Evolutionary conservation across 2,888 invertebrate species (phyloP), one percentile per base, ranked within the genome.

Genomic region (Cantharis rustica): DNA sequence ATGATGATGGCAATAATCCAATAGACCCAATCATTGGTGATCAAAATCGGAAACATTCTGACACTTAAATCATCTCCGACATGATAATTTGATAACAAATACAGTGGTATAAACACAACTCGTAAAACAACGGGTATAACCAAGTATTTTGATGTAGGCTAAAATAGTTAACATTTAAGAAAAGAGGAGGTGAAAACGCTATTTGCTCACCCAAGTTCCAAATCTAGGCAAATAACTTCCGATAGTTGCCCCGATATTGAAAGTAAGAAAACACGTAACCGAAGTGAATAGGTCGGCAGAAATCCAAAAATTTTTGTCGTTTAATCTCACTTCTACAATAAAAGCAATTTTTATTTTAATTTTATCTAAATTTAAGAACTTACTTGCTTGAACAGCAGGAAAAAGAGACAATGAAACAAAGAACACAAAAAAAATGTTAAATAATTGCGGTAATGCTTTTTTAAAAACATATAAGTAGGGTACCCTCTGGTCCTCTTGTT

Each of bases 341-440:
- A 75, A 68, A 47, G 4, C 1, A 4, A 13, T 1, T 2, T 47
- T 47, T n/a, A n/a, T 47, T n/a, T 47, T 7, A 2, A n/a, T 47
- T 7, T 47, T n/a, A 2, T 1, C 47, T 2, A n/a, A n/a, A n/a
- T 47, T n/a, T 7, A 20, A 5, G 0, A 66, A 87, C 87, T 86
- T 85, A 94, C 94, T 91, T 70, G 95, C 92, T 84, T 96, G 94
- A 26, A 99, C 92, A 0, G 95, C 92, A 0, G 99, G 99, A 88
- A 97, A 99, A 16, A 98, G 89, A 0, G 96, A 86, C 0, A 99
- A 90, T 0, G 98, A 95, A 1, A 98, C 95, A 85, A 98, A 98
- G 90, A 99, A 99, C 2, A 95, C 91, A 79, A 97, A 91, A 89
- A 96, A 99, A 17, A 99, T 94, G 86, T 98, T 98, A 87, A 96